phyloP scores from a whole-genome alignment of 2,797 vertebrate species.

The Propithecus perrieri region DNA sequence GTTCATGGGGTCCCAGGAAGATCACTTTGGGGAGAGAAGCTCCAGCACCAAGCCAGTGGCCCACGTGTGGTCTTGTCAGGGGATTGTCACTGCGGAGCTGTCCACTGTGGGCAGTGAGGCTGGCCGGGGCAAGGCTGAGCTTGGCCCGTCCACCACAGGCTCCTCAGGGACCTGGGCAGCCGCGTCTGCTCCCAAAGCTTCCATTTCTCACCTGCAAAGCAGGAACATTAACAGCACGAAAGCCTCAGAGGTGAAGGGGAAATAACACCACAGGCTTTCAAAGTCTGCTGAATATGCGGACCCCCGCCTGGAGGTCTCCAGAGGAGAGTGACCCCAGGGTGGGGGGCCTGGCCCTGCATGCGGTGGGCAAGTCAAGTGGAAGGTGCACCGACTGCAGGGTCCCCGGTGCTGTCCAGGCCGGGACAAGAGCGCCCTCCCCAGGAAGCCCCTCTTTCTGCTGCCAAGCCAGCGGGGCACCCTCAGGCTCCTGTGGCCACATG shows the following conservation, averaged over 20 bases:
- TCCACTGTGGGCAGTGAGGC: background rate
- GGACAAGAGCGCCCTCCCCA: background rate
- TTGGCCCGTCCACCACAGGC: accelerated
- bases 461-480: background rate
- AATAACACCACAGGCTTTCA: background rate
- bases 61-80: background rate
- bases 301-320: background rate
- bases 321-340: background rate
- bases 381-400: background rate
- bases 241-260: background rate
- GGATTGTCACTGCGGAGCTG: background rate
- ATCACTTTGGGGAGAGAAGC: background rate
- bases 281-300: too few species aligned
- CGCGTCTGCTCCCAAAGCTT: background rate
- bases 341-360: accelerated
- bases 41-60: background rate
- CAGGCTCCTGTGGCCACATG: background rate
- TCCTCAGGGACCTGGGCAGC: background rate
- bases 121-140: accelerated
- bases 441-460: background rate
- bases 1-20: background rate
- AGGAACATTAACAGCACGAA: background rate
- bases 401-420: too few species aligned
- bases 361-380: background rate
- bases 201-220: background rate